Conservation (phyloP, 2,113 vertebrate genomes). For the Ochotona princeps region DNA sequence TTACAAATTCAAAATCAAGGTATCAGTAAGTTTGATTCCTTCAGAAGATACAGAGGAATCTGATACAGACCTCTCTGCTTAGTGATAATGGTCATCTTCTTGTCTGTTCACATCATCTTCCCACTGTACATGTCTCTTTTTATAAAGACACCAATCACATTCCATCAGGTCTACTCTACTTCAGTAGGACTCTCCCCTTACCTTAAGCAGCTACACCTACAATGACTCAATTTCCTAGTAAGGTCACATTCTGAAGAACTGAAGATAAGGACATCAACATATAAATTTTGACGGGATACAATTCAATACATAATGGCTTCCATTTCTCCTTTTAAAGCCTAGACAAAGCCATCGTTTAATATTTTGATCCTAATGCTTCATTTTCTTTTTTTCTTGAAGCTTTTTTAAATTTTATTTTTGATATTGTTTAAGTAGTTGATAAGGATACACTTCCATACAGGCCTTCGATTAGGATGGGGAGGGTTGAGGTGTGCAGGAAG, state of each 20-base stretch:
- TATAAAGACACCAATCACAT: not conserved
- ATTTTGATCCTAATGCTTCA: not conserved
- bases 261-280: not conserved
- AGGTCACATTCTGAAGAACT: not conserved
- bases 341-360: not conserved
- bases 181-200: not conserved
- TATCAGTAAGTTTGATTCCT: not conserved
- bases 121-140: not conserved
- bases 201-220: not conserved
- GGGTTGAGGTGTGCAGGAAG: too few species aligned
- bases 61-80: not conserved
- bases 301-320: not conserved
- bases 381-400: too few species aligned
- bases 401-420: too few species aligned
- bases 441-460: too few species aligned
- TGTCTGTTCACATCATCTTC: not conserved
- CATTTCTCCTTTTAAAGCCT: not conserved
- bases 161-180: not conserved
- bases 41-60: not conserved
- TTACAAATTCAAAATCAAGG: not conserved
- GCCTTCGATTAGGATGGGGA: too few species aligned
- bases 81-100: too few species aligned
- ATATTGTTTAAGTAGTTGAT: too few species aligned
- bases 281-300: not conserved
- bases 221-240: not conserved